Evolutionary conservation across 2,113 vertebrate species (phyloP), one percentile per base, ranked within the genome.

Genomic region (Larimichthys polyactis): DNA sequence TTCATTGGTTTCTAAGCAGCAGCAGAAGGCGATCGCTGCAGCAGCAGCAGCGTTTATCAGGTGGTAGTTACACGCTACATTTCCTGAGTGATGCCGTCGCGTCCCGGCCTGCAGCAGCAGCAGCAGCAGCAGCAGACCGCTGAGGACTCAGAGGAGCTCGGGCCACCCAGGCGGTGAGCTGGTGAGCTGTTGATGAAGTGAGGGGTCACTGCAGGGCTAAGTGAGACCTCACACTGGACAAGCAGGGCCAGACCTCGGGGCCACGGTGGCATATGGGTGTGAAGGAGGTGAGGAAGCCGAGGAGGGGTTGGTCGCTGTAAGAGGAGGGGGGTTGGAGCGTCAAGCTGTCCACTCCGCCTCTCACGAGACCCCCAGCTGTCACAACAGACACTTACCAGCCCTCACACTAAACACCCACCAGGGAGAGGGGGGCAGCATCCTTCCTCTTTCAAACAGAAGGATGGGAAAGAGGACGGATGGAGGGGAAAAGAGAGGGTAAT

Each of bases 351-450:
- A 54, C 79, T 75, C 75, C 6, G 58, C 83, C 83, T 91, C 91
- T 90, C 92, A 63, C 29, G 82, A 92, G 92, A 93, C 86, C 89
- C 82, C 83, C 86, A 86, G 90, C 92, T 94, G 92, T 94, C 94
- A 94, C 93, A 94, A 95, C 93, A 94, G 92, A 94, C 89, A 93
- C 92, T 94, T 92, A 91, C 81, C 91, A 92, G 91, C 83, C 77
- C 85, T 93, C 91, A 85, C 87, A 71, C 91, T 93, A 92, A 94
- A 94, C 87, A 92, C 85, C 81, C 92, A 92, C 87, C 57, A 80
- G 91, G 91, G 93, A 92, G 79, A 29, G 73, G 65, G 52, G 78
- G 76, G 86, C 17, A 78, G 78, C 78, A 89, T 93, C 91, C 92
- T 92, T 90, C 90, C 89, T 85, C 66, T 65, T 74, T 67, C 77